phyloP scores from a whole-genome alignment of 2,797 vertebrate genomes.

The Catamblyrhynchus diadema region DNA sequence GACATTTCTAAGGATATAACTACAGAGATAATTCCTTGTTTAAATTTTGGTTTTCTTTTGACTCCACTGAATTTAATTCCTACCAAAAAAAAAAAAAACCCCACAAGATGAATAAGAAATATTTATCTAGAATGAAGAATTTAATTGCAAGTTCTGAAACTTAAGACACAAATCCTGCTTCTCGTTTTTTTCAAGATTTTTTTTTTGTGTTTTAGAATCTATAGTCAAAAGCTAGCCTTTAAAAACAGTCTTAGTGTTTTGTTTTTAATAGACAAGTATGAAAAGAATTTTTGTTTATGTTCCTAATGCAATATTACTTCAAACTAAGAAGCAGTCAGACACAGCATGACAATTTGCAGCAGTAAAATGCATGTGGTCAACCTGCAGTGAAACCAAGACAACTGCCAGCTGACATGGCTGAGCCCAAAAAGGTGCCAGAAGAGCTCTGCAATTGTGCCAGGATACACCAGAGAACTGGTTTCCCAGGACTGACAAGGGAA shows the following conservation, averaged over 20 bases:
- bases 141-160: neutral
- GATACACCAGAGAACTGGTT: neutral
- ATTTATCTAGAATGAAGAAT: neutral
- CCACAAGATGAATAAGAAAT: neutral
- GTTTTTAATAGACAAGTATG: neutral
- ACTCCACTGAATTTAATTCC: neutral
- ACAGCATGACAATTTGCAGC: neutral
- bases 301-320: neutral
- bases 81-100: fast-evolving
- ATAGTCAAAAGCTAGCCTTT: neutral
- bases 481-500: neutral
- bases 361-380: neutral
- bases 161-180: neutral
- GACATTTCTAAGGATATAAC: neutral
- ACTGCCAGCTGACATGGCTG: neutral
- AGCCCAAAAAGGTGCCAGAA: neutral
- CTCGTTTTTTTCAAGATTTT: fast-evolving
- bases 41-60: neutral
- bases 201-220: neutral
- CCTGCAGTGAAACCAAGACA: neutral
- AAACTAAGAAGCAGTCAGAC: neutral
- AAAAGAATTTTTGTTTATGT: neutral
- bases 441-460: neutral
- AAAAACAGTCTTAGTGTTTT: neutral
- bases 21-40: neutral